Conservation (phyloP, 2,888 invertebrate genomes). For the Notodonta dromedarius region DNA sequence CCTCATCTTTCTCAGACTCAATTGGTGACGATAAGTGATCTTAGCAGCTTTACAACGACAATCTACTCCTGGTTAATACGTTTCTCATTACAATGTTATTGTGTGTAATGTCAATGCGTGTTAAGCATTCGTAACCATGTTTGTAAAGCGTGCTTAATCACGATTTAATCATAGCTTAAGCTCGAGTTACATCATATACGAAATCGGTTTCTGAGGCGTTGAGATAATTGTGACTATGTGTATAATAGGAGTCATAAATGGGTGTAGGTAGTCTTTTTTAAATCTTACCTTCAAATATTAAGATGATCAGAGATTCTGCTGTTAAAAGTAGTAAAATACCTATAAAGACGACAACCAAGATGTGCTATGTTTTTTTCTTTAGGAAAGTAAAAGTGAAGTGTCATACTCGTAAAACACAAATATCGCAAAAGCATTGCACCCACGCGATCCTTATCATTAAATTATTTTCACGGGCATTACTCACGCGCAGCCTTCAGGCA, state of each 20-base stretch:
- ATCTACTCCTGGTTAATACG: constrained; percentile 12
- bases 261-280: too few relatives aligned
- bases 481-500: constrained; percentile 42
- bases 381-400: too few relatives aligned
- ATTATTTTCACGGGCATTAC: constrained; percentile 47
- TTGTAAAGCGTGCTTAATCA: constrained; percentile 11
- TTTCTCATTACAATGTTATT: constrained; percentile 17
- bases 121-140: constrained; percentile 2
- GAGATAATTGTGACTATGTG: too few relatives aligned
- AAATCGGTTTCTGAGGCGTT: neutral
- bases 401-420: constrained; percentile 15
- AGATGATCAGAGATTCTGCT: too few relatives aligned
- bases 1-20: constrained; percentile 6
- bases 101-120: constrained; percentile 16
- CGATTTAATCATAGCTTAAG: constrained; percentile 15
- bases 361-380: too few relatives aligned
- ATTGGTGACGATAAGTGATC: constrained; percentile 16
- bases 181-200: constrained; percentile 13
- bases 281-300: too few relatives aligned
- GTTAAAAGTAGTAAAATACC: too few relatives aligned
- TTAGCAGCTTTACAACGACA: constrained; percentile 12
- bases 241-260: too few relatives aligned
- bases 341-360: too few relatives aligned
- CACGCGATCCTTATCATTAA: constrained; percentile 12
- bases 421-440: constrained; percentile 15